Evolutionary conservation across 2,797 vertebrate species (phyloP), one percentile per base, ranked within the genome.

Genomic region (Lagocephalus sceleratus): DNA sequence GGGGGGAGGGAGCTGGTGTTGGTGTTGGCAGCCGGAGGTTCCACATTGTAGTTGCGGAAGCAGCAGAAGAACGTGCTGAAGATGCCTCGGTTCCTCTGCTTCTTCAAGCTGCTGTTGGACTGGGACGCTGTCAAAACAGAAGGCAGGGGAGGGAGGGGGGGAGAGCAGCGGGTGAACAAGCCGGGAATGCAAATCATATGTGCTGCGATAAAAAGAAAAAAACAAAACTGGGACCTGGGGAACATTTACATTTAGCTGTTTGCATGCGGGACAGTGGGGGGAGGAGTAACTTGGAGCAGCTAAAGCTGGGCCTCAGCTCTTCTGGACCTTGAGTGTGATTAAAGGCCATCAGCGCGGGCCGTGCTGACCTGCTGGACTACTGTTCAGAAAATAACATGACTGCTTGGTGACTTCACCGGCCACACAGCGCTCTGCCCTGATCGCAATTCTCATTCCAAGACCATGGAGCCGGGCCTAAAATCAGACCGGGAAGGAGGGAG

Each of bases 1-100:
- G 94, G 92, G 62, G 94, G 93, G 64, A 90, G 91, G 82, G 91
- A 84, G 83, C 90, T 92, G 86, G 83, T 87, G 70, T 92, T 94
- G 72, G 87, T 88, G 67, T 93, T 94, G 85, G 90, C 66, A 22
- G 91, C 84, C 6, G 94, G 92, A 23, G 92, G 87, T 25, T 99
- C 97, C 66, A 88, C 96, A 94, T 95, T 92, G 76, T 97, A 97
- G 84, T 93, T 92, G 60, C 95, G 94, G 88, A 98, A 94, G 86
- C 96, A 98, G 91, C 96, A 98, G 87, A 98, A 94, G 84, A 98
- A 94, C 40, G 94, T 95, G 88, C 94, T 94, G 84, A 98, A 95
- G 89, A 98, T 93, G 86, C 94, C 92, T 57, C 94, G 88, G 84
- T 88, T 93, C 66, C 94, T 92, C 79, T 96, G 95, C 87, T 98